Evolutionary conservation across 1,140 invertebrate genomes (phyloP).

Genomic region (Caenorhabditis brenneri): DNA sequence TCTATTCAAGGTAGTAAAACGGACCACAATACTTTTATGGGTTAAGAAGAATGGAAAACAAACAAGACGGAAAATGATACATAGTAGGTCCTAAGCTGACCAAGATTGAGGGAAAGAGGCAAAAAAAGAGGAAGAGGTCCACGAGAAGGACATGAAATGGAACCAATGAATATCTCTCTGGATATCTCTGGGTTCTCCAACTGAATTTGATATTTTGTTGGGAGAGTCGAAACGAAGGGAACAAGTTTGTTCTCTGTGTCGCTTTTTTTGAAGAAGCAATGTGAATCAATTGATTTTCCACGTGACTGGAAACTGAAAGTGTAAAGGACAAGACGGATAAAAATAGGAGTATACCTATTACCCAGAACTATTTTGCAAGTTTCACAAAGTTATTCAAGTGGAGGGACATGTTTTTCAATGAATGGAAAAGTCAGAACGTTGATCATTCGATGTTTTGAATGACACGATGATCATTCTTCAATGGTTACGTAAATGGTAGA

Average conservation of each 20-base stretch:
- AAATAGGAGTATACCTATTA: too few relatives aligned
- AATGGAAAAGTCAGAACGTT: too few relatives aligned
- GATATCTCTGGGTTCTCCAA: not conserved
- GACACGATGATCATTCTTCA: too few relatives aligned
- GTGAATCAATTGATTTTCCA: not conserved
- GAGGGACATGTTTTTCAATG: not conserved
- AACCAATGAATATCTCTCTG: slow-evolving; percentile 25
- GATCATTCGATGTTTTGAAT: too few relatives aligned
- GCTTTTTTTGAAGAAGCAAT: not conserved
- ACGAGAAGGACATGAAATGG: not conserved
- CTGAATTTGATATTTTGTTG: slow-evolving; percentile 14
- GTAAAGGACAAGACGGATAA: not conserved
- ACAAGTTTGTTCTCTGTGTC: not conserved
- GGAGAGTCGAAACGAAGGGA: too few relatives aligned
- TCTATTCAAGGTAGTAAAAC: too few relatives aligned
- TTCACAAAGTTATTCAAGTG: not conserved
- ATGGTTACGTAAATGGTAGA: too few relatives aligned
- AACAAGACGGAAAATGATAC: slow-evolving; percentile 4
- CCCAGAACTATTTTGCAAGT: not conserved
- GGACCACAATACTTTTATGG: not conserved
- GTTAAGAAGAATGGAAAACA: not conserved
- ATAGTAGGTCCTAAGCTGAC: not conserved
- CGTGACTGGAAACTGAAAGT: not conserved
- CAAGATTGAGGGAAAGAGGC: not conserved
- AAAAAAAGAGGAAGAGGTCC: not conserved